Evolutionary conservation across 2,113 vertebrate genomes (phyloP).

Genomic region (Ploceus nigricollis): DNA sequence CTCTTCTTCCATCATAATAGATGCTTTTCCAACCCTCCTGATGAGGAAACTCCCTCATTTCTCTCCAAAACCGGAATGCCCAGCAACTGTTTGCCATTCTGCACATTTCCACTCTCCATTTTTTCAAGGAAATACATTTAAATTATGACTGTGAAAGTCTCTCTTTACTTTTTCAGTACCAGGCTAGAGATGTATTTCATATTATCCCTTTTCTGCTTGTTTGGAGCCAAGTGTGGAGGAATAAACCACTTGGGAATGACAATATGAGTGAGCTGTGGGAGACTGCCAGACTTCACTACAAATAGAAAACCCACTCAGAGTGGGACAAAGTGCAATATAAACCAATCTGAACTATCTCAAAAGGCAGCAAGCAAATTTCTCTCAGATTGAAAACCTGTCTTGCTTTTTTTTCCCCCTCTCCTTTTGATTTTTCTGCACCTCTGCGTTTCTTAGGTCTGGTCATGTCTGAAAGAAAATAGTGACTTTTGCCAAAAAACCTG

Average conservation of each 20-base stretch:
- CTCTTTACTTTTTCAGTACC: background rate
- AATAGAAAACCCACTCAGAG: background rate
- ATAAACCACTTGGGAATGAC: background rate
- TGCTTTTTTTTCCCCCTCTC: background rate
- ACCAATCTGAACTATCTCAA: background rate
- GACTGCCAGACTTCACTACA: background rate
- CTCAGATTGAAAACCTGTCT: background rate
- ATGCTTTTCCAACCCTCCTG: background rate
- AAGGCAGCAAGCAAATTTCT: background rate
- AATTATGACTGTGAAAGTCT: background rate
- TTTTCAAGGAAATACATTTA: background rate
- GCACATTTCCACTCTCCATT: background rate
- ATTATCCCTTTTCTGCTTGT: background rate
- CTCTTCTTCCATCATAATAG: background rate
- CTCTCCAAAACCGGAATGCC: background rate
- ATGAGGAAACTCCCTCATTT: background rate
- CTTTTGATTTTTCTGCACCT: background rate
- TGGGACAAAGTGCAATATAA: background rate
- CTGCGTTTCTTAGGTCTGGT: background rate
- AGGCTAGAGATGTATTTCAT: background rate
- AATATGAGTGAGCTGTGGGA: background rate
- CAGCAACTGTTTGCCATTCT: background rate
- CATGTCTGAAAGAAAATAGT: background rate
- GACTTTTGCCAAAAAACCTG: background rate
- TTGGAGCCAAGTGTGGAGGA: background rate